Base-by-base conservation (phyloP, 1,140 invertebrate species). In the Eriosoma lanigerum region DNA sequence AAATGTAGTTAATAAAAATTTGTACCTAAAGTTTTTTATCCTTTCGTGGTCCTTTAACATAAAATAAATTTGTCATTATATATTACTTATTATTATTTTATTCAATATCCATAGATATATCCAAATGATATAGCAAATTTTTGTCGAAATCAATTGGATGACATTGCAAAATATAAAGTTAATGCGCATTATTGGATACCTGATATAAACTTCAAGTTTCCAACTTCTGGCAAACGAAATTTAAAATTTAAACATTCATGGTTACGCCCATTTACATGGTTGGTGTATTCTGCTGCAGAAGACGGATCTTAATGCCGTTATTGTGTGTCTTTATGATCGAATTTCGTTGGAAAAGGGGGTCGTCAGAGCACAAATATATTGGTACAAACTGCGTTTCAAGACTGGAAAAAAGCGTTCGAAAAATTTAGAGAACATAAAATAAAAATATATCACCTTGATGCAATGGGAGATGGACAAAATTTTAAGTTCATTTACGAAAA, bases 131-230 rank as follows among this genome's bases (percentile, higher is more conserved):
- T 64, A 19, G 60, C 29, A 38, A 38, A 64, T 64, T 32, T 32
- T 32, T 64, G 60, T 64, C 29, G 29, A 12, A 32, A 64, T 2
- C 1, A 64, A n/a, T 64, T 64, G 29, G 32, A 64, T 4, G 17
- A 38, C 60, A 64, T 64, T 64, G 19, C n/a, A 64, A 64, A 64
- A 64, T 64, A 64, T n/a, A 29, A 64, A 64, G 29, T 64, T 38
- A 26, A 32, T 32, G 9, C 32, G 60, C 29, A 64, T 64, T 12
- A 64, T 64, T 68, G 66, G 66, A 48, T 68, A 68, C 44, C 66
- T 46, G 38, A 44, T 46, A 17, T 26, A 46, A 38, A 48, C 44
- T 68, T 68, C 6, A 46, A 46, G 66, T 68, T 68, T 68, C 44
- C 44, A 4, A 48, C 12, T 46, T 15, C 10, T 44, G 44, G 38